Evolutionary conservation across 2,888 invertebrate species (phyloP).

Genomic region (Creontiades dilutus): DNA sequence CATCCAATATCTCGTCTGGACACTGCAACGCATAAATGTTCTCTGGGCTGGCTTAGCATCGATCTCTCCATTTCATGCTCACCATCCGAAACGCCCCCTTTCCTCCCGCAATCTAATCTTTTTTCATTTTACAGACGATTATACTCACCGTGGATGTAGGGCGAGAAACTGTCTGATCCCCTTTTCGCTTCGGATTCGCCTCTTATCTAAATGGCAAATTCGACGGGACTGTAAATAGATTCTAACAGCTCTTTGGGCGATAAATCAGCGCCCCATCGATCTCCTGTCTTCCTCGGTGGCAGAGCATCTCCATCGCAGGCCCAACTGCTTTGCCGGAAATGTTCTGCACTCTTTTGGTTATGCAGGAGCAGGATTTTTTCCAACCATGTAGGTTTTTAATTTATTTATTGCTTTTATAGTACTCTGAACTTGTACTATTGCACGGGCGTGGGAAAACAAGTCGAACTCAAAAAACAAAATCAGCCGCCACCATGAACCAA

Average conservation of each 20-base stretch:
- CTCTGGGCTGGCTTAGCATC: background rate
- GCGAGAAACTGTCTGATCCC: conserved; percentile 50
- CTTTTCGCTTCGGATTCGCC: conserved; percentile 27
- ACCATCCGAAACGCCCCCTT: background rate
- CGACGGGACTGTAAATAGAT: conserved; percentile 62
- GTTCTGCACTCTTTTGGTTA: background rate
- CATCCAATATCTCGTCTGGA: background rate
- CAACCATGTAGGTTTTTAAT: too few species aligned
- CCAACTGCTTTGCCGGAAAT: background rate
- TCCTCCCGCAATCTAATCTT: background rate
- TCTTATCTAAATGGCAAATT: conserved; percentile 66
- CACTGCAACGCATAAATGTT: background rate
- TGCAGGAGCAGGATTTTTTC: too few species aligned
- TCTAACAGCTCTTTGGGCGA: conserved; percentile 56
- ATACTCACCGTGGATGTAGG: conserved; percentile 41
- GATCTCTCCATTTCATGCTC: conserved; percentile 25
- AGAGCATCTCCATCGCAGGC: background rate
- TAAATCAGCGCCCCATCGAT: conserved; percentile 60
- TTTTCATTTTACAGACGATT: conserved; percentile 44
- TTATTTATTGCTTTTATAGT: too few species aligned
- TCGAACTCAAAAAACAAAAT: too few species aligned
- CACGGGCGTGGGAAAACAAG: too few species aligned
- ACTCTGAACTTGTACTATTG: too few species aligned
- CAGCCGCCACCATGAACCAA: too few species aligned
- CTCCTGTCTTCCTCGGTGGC: background rate